Conservation (phyloP, 2,797 vertebrate species). For the Netta rufina region DNA sequence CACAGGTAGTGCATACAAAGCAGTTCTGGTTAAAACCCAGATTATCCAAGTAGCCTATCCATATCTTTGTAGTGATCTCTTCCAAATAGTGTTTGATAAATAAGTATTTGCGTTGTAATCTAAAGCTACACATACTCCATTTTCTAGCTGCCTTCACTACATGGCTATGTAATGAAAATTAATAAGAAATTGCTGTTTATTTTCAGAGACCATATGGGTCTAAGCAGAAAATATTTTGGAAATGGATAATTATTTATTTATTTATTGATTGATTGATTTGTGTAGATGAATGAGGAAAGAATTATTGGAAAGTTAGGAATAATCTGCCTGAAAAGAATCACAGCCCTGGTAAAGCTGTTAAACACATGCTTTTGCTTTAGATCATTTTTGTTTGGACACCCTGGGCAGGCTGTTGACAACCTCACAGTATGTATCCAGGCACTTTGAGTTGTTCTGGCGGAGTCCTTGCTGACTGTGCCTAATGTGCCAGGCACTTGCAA, state of each 20-base stretch:
- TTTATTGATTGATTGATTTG: not conserved
- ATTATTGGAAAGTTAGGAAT: not conserved
- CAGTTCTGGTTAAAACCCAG: not conserved
- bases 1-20: not conserved
- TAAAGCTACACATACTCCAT: not conserved
- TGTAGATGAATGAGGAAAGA: not conserved
- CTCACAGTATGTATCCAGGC: not conserved
- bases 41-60: not conserved
- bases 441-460: fast-evolving
- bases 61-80: not conserved
- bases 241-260: not conserved
- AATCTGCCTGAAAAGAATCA: not conserved
- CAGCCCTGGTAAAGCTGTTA: not conserved
- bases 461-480: not conserved
- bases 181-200: not conserved
- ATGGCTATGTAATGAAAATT: not conserved
- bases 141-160: not conserved
- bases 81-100: not conserved
- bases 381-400: not conserved
- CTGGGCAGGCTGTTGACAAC: not conserved
- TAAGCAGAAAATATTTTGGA: not conserved
- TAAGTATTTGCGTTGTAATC: not conserved
- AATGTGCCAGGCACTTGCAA: not conserved
- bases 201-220: not conserved
- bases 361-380: not conserved